Base-by-base conservation (phyloP, 2,113 vertebrate species). In the Maccullochella peelii region DNA sequence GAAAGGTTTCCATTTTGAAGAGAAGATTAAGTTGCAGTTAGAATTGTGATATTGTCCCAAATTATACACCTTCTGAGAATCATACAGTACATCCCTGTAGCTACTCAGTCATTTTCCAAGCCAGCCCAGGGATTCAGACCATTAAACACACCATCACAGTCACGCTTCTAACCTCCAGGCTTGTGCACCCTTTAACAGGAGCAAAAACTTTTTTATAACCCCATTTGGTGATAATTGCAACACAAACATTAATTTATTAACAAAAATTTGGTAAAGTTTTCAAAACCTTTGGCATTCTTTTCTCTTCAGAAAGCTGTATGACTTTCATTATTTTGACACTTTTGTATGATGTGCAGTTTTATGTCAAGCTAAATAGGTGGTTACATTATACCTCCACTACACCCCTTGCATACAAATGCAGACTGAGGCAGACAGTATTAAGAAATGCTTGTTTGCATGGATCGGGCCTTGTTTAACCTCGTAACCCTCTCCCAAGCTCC, bases 391-490 rank as follows among this genome's bases (percentile, higher is more conserved):
- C 44, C 59, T 70, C 57, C 54, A 2, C 18, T 9, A 12, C 69
- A 8, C 8, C 2, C 27, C 72, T 8, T 66, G 82, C 80, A 91
- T 84, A 73, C 58, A 68, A 72, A 89, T 75, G 59, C 65, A 82
- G 18, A 52, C 47, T 11, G 30, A 65, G 55, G 58, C 83, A 73
- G 86, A 81, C 66, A 66, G 70, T 59, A 33, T 85, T 82, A 86
- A 84, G 65, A 92, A 61, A 76, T 76, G 82, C 86, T 78, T 89
- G 89, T 91, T 87, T 92, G 84, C 86, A 88, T 86, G 72, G 81
- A 91, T 83, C n/a, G 33, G 70, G 76, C 82, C 83, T 83, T 86
- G 86, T 90, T 94, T 94, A 93, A 93, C 94, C 90, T 49, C 73
- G 49, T 90, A 89, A 88, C 90, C 90, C 87, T 49, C 59, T 87